Evolutionary conservation across 2,113 vertebrate genomes (phyloP).

Genomic region (Grantiella picta): DNA sequence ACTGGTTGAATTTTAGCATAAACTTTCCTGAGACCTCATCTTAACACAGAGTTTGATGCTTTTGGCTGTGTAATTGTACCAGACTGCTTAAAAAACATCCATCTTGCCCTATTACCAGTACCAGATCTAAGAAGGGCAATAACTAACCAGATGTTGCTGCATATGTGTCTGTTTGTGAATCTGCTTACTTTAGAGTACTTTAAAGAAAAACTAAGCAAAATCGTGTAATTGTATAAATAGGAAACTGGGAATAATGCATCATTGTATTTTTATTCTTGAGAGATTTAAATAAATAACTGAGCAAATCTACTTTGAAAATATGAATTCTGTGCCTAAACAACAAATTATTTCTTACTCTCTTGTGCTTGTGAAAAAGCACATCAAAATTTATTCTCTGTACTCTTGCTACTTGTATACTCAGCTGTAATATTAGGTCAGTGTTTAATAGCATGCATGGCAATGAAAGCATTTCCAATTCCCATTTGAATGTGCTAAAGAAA

Average conservation of each 20-base stretch:
- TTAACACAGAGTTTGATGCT: neutral
- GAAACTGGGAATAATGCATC: neutral
- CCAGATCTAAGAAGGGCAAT: neutral
- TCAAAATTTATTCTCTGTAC: neutral
- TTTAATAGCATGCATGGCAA: neutral
- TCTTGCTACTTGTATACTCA: neutral
- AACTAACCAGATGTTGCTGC: slow-evolving; percentile 3
- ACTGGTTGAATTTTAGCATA: neutral
- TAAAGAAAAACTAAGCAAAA: neutral
- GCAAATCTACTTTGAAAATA: neutral
- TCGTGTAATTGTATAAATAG: neutral
- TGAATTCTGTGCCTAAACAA: neutral
- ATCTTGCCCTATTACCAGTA: neutral
- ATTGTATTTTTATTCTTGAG: neutral
- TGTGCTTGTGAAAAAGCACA: neutral
- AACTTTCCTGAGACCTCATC: neutral
- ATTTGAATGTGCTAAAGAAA: neutral
- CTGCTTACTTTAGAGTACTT: neutral
- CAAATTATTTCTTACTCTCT: neutral
- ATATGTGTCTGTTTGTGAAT: neutral
- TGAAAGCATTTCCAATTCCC: neutral
- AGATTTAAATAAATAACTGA: neutral
- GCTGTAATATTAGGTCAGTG: neutral
- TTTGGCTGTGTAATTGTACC: neutral
- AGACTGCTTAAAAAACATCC: neutral